A percentile compares a stretch with the other conserved stretches of the same genome.
Conservation (phyloP, 2,797 vertebrate genomes). For the Urocyon cinereoargenteus region DNA sequence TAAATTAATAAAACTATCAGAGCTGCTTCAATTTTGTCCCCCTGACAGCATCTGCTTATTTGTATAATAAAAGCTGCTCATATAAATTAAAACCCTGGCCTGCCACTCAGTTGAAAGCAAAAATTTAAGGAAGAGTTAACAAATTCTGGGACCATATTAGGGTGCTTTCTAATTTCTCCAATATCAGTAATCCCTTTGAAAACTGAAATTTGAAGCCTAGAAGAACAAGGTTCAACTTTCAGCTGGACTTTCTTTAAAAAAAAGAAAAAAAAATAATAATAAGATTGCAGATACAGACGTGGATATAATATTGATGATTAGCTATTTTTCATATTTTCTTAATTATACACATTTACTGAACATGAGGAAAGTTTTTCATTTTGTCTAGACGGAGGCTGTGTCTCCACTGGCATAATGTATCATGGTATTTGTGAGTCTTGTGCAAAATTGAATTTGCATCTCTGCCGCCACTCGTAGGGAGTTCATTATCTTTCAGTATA, state of each 20-base stretch:
- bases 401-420: slow-evolving; percentile 71
- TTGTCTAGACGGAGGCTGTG: slow-evolving; percentile 71
- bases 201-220: slow-evolving; percentile 37
- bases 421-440: slow-evolving; percentile 13
- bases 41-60: slow-evolving; percentile 74
- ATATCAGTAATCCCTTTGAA: slow-evolving; percentile 13
- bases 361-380: slow-evolving; percentile 67
- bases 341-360: slow-evolving; percentile 71
- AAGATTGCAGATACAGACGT: neutral
- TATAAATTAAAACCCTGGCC: slow-evolving; percentile 59
- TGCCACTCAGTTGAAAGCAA: slow-evolving; percentile 51
- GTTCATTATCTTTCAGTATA: slow-evolving; percentile 63
- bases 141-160: neutral
- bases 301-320: slow-evolving; percentile 57
- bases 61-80: slow-evolving; percentile 76
- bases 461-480: slow-evolving; percentile 8
- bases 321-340: slow-evolving; percentile 69
- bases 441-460: slow-evolving; percentile 71
- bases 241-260: neutral
- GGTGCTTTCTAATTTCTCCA: neutral
- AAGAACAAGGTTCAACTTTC: neutral
- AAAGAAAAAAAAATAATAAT: neutral
- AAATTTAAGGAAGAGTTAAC: slow-evolving; percentile 58
- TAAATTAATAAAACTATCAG: slow-evolving; percentile 81
- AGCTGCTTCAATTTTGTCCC: slow-evolving; percentile 74